Evolutionary conservation across 2,113 vertebrate species (phyloP).

Genomic region (Gorilla gorilla): DNA sequence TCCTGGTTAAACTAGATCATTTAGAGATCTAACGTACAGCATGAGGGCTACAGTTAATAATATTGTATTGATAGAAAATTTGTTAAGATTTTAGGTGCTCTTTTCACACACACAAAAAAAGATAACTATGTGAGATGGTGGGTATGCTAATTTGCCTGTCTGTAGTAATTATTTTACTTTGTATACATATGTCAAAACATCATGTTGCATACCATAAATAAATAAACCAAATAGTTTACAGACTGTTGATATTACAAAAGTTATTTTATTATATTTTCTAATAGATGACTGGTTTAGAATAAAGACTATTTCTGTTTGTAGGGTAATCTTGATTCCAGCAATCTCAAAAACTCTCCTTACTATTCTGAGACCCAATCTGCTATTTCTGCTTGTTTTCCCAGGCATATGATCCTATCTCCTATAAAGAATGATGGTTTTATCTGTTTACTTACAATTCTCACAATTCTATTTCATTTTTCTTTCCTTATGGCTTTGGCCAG

Average conservation of each 20-base stretch:
- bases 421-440: conserved; percentile 18
- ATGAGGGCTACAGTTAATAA: neutral
- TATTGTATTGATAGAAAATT: neutral
- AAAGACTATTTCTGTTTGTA: neutral
- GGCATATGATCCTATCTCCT: neutral
- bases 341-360: neutral
- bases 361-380: neutral
- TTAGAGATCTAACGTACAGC: neutral
- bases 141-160: neutral
- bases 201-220: neutral
- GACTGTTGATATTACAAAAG: neutral
- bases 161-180: neutral
- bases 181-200: neutral
- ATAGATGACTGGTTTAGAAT: neutral
- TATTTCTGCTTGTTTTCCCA: neutral
- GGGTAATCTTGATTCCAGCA: neutral
- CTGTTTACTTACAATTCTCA: neutral
- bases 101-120: neutral
- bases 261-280: conserved; percentile 29
- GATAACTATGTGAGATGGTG: neutral
- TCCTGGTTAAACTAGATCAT: neutral
- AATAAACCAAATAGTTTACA: neutral
- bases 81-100: neutral
- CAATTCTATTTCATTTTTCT: conserved; percentile 10
- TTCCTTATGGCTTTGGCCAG: neutral